Evolutionary conservation across 2,113 vertebrate genomes (phyloP), one percentile per base, ranked within the genome.

Genomic region (Leptosomus discolor): DNA sequence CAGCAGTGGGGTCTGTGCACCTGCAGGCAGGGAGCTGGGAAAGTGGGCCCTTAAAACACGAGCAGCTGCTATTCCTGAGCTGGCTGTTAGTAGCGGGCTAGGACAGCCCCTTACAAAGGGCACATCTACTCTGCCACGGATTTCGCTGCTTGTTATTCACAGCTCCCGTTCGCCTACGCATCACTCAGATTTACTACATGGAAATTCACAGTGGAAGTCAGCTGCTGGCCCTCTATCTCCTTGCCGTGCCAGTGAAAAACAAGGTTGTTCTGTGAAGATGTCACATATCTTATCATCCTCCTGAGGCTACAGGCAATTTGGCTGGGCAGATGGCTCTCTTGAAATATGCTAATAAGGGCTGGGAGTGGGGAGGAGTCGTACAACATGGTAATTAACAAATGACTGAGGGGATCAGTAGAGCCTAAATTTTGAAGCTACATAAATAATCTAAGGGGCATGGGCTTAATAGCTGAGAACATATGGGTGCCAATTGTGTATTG

Each of bases 281-380:
- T 57, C 48, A 19, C 1, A 0, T 20, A 39, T 16, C 34, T 85
- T 57, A 73, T 0, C 60, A 78, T 36, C 50, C 70, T 78, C 85
- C 71, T n/a, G 92, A 85, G 74, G 57, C 43, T 90, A 64, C 24
- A 45, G 51, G 32, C 63, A 79, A 61, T 80, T 85, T 57, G 30
- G 27, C 30, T 48, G 58, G 74, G 61, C 96, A 97, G 94, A 93
- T 90, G 92, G 85, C 23, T 53, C 57, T 65, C 83, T 43, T 76
- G 61, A 88, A 92, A 58, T 24, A 53, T 11, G 57, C 34, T 60
- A 92, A 43, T 69, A 83, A 75, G 22, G 43, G 51, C 43, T 30
- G 19, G 46, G 63, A 85, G 30, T 4, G 7, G 63, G 21, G 75
- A 88, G 41, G 36, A 85, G 85, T 57, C 30, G 76, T 27, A 71